Evolutionary conservation across 2,888 invertebrate genomes (phyloP).

Genomic region (Rhagium mordax): DNA sequence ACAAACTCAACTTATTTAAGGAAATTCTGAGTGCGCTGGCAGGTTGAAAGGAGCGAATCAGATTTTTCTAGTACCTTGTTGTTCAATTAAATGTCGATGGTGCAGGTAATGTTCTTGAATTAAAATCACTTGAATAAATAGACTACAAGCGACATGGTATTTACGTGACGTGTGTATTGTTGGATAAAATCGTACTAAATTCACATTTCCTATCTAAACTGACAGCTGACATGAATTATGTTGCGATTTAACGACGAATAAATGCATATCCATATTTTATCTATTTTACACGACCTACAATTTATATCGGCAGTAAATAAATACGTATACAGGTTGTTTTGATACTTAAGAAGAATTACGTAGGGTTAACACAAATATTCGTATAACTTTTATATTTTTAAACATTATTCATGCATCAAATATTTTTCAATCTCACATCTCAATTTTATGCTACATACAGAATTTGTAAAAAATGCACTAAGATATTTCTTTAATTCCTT

Average conservation of each 20-base stretch:
- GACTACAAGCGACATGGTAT: constrained; percentile 5
- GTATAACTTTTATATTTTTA: too few species aligned
- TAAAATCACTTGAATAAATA: constrained; percentile 4
- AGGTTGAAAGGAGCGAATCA: neutral
- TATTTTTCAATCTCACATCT: too few species aligned
- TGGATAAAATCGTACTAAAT: constrained; percentile 25
- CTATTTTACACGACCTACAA: neutral
- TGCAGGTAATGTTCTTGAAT: constrained; percentile 7
- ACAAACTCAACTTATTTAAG: too few species aligned
- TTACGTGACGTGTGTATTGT: constrained; percentile 15
- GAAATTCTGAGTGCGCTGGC: too few species aligned
- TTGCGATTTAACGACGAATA: constrained; percentile 24
- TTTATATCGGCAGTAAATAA: neutral
- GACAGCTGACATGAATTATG: constrained; percentile 30
- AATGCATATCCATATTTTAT: constrained; percentile 17
- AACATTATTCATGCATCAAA: too few species aligned
- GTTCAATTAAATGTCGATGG: neutral
- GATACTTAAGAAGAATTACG: too few species aligned
- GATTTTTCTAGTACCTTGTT: neutral
- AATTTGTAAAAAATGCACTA: too few species aligned
- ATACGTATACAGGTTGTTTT: too few species aligned
- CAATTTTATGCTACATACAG: too few species aligned
- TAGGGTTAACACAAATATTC: too few species aligned
- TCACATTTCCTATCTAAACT: constrained; percentile 26
- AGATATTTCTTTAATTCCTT: too few species aligned